Percentiles rank a stretch among this genome's conserved stretches.
Evolutionary conservation across 1,140 invertebrate species (phyloP).

Genomic region (Drosophila nebulosa): DNA sequence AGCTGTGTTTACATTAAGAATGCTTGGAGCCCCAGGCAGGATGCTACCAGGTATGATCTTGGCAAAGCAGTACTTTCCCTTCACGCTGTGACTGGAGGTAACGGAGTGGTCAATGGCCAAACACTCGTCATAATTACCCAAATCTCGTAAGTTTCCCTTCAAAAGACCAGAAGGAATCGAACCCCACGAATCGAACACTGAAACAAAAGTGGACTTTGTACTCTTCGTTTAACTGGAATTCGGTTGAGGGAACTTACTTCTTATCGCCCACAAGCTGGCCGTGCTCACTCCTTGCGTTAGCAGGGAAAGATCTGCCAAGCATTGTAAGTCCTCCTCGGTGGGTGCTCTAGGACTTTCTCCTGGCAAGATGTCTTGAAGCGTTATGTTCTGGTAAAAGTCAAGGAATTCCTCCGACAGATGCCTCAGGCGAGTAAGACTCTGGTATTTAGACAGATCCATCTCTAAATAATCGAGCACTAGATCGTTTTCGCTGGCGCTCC

Average conservation of each 20-base stretch:
- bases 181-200: slow-evolving; percentile 57
- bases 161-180: slow-evolving; percentile 43
- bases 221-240: background rate
- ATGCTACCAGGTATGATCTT: background rate
- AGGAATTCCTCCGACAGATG: slow-evolving; percentile 24
- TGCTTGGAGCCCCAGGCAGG: background rate
- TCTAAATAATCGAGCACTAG: background rate
- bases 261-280: slow-evolving; percentile 15
- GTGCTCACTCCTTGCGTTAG: background rate
- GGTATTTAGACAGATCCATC: background rate
- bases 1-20: slow-evolving; percentile 9
- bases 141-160: slow-evolving; percentile 33
- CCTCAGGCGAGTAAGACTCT: background rate
- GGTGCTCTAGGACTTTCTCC: background rate
- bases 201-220: background rate
- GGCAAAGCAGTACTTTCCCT: slow-evolving; percentile 40
- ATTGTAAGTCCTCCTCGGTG: slow-evolving; percentile 3
- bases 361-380: background rate
- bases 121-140: slow-evolving; percentile 55
- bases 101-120: slow-evolving; percentile 22
- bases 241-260: background rate
- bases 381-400: slow-evolving; percentile 21
- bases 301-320: slow-evolving; percentile 17
- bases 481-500: background rate
- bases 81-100: slow-evolving; percentile 4